A percentile compares a stretch with the other conserved stretches of the same genome.
phyloP scores from a whole-genome alignment of 2,797 vertebrate species.

The Ctenopoma multispine region DNA sequence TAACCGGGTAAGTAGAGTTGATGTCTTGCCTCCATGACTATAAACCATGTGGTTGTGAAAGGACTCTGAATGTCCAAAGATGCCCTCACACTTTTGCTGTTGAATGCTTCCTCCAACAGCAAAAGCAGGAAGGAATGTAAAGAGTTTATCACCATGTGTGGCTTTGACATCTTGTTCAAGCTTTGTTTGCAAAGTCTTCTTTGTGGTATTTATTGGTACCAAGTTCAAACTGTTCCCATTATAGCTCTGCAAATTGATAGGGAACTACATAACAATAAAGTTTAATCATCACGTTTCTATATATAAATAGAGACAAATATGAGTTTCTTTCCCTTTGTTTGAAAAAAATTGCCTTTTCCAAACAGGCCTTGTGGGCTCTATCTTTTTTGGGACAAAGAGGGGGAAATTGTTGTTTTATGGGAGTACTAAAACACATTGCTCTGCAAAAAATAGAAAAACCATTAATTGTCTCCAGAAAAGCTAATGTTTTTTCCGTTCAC shows the following conservation, averaged over 20 bases:
- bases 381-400: conserved; percentile 41
- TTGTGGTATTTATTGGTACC: conserved; percentile 32
- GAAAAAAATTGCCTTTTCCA: conserved; percentile 31
- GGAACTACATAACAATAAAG: neutral
- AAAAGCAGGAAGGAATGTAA: conserved; percentile 56
- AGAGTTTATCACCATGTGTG: conserved; percentile 54
- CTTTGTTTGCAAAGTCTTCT: conserved; percentile 39
- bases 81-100: conserved; percentile 27
- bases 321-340: conserved; percentile 29
- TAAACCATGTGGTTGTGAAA: conserved; percentile 56
- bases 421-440: conserved; percentile 34
- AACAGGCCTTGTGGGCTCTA: conserved; percentile 11
- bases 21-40: conserved; percentile 35
- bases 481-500: conserved; percentile 59
- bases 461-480: conserved; percentile 65
- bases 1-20: conserved; percentile 24
- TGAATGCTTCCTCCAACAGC: conserved; percentile 32
- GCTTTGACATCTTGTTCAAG: conserved; percentile 42
- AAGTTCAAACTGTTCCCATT: conserved; percentile 7
- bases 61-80: conserved; percentile 40
- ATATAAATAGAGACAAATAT: neutral
- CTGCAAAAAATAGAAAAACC: conserved; percentile 41
- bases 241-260: conserved; percentile 21
- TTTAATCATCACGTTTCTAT: conserved; percentile 1
- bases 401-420: conserved; percentile 47